phyloP scores from a whole-genome alignment of 2,888 invertebrate species.

The Julus scandinavius region DNA sequence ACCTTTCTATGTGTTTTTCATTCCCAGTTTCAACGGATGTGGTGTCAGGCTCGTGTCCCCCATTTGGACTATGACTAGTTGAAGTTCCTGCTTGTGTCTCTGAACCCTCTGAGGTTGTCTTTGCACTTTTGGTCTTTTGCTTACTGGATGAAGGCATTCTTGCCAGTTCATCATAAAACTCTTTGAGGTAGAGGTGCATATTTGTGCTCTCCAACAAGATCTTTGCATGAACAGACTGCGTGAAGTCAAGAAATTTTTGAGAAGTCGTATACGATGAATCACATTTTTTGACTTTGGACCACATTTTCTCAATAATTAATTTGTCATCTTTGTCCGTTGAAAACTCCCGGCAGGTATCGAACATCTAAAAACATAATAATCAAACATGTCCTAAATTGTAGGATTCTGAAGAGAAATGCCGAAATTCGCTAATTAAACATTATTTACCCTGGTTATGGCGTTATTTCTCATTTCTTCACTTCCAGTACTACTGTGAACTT shows the following conservation, averaged over 20 bases:
- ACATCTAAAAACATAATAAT: neutral
- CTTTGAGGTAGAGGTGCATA: conserved; percentile 28
- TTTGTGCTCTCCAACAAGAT: neutral
- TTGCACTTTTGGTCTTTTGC: neutral
- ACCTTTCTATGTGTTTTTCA: neutral
- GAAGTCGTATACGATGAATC: neutral
- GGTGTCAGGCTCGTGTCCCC: neutral
- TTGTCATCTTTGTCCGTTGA: neutral
- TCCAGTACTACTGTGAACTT: neutral
- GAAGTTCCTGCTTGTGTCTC: neutral
- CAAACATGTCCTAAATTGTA: neutral
- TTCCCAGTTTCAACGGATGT: neutral
- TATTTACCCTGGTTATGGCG: neutral
- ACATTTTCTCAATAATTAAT: neutral
- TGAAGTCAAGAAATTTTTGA: neutral
- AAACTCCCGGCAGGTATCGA: neutral
- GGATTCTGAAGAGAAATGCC: neutral
- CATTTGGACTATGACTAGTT: neutral
- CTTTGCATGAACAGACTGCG: neutral
- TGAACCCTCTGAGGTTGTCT: neutral
- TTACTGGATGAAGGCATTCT: neutral
- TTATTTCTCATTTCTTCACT: neutral
- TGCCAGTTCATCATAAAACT: neutral
- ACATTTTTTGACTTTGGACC: neutral
- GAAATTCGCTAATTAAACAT: neutral